phyloP scores from a whole-genome alignment of 2,888 invertebrate genomes.

The Drosophila conformis region DNA sequence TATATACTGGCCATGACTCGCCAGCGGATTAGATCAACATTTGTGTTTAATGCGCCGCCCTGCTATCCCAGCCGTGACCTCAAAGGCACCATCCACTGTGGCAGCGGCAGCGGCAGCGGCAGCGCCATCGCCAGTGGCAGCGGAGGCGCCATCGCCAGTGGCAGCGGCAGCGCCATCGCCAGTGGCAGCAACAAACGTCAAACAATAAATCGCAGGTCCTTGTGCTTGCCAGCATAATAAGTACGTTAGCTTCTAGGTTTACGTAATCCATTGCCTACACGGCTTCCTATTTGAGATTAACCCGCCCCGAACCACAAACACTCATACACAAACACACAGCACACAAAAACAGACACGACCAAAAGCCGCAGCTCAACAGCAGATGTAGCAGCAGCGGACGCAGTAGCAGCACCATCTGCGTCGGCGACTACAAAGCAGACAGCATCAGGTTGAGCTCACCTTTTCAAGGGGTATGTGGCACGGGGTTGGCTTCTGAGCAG shows the following conservation, averaged over 20 bases:
- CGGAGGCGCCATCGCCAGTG: slow-evolving; percentile 23
- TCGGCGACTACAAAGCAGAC: slow-evolving; percentile 69
- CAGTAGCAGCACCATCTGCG: slow-evolving; percentile 2
- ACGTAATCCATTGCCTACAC: slow-evolving; percentile 71
- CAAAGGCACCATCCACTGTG: slow-evolving; percentile 41
- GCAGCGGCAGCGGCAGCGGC: slow-evolving; percentile 25
- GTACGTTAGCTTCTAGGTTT: slow-evolving; percentile 72
- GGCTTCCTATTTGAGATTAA: slow-evolving; percentile 57
- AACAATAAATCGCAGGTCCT: slow-evolving; percentile 79
- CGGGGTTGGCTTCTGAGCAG: background rate
- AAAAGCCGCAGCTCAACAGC: slow-evolving; percentile 31
- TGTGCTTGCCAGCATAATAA: slow-evolving; percentile 80
- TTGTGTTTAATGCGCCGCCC: slow-evolving; percentile 54
- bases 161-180: slow-evolving; percentile 41
- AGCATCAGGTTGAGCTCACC: slow-evolving; percentile 76
- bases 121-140: slow-evolving; percentile 40
- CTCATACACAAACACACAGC: slow-evolving; percentile 9
- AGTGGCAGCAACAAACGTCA: slow-evolving; percentile 69
- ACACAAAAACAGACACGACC: slow-evolving; percentile 12
- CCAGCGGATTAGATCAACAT: slow-evolving; percentile 76
- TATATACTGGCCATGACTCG: slow-evolving; percentile 49
- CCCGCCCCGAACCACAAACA: slow-evolving; percentile 53
- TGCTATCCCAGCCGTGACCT: slow-evolving; percentile 48
- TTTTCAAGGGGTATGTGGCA: slow-evolving; percentile 23
- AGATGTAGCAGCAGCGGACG: slow-evolving; percentile 1